phyloP scores from a whole-genome alignment of 2,888 invertebrate species.

The Pollenia amentaria region DNA sequence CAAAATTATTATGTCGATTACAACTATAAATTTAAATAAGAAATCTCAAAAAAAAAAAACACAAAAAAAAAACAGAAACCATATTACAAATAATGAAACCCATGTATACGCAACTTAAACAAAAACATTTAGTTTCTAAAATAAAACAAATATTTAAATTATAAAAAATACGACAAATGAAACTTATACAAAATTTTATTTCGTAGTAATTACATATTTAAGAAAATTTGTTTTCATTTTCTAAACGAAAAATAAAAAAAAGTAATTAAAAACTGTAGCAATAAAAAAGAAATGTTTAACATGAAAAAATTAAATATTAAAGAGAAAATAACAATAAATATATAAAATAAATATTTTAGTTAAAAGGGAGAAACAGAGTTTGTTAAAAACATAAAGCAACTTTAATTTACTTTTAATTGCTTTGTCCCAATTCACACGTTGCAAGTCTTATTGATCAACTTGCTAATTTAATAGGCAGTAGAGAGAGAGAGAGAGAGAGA shows the following conservation, averaged over 20 bases:
- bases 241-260: conserved; percentile 7
- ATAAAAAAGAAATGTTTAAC: conserved; percentile 66
- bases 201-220: conserved; percentile 34
- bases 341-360: conserved; percentile 15
- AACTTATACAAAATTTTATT: conserved; percentile 38
- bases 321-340: conserved; percentile 26
- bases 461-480: no score
- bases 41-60: conserved; percentile 5
- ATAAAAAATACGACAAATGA: conserved; percentile 21
- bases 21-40: neutral
- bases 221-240: conserved; percentile 30
- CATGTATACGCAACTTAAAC: conserved; percentile 81
- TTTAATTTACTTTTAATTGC: neutral
- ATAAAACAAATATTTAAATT: conserved; percentile 47
- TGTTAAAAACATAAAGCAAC: neutral
- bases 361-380: neutral
- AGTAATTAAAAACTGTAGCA: conserved; percentile 31
- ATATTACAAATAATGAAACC: conserved; percentile 75
- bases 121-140: conserved; percentile 67
- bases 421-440: no score
- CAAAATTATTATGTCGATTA: conserved; percentile 64
- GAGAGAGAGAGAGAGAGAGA: no score
- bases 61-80: conserved; percentile 1
- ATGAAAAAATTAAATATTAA: conserved; percentile 31
- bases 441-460: no score